These are phyloP conservation scores for Lepus americanus DNA, from an alignment of 2,113 vertebrate genomes.

Conservation along the genomic window DNA sequence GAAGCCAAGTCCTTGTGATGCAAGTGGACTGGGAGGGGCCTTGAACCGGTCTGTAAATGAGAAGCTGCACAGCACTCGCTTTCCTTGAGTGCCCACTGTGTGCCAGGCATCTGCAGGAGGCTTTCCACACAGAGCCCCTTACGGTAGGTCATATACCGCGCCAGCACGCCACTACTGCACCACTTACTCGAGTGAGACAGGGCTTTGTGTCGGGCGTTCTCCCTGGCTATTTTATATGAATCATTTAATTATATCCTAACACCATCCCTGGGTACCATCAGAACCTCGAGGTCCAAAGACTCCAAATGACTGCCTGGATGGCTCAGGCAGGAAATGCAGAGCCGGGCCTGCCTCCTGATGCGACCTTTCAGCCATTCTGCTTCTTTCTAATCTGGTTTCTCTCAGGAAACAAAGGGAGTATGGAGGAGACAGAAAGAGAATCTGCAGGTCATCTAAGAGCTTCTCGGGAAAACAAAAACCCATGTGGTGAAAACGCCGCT, in stretches of 20 bases:
- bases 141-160: not conserved
- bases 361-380: not conserved
- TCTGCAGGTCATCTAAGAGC: not conserved
- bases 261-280: not conserved
- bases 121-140: not conserved
- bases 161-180: not conserved
- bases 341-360: not conserved
- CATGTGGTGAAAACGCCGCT: not conserved
- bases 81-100: slow-evolving; percentile 8
- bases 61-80: not conserved
- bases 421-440: slow-evolving; percentile 15
- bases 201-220: slow-evolving; percentile 23
- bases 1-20: not conserved
- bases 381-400: slow-evolving; percentile 10
- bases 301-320: not conserved
- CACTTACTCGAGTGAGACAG: not conserved
- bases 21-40: not conserved
- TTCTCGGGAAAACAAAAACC: not conserved
- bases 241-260: slow-evolving; percentile 28
- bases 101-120: not conserved
- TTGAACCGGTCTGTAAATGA: slow-evolving; percentile 24
- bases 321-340: not conserved
- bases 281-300: slow-evolving; percentile 1
- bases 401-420: slow-evolving; percentile 31
- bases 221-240: not conserved